phyloP scores from a whole-genome alignment of 2,888 invertebrate species.

The Exephanes ischioxanthus region DNA sequence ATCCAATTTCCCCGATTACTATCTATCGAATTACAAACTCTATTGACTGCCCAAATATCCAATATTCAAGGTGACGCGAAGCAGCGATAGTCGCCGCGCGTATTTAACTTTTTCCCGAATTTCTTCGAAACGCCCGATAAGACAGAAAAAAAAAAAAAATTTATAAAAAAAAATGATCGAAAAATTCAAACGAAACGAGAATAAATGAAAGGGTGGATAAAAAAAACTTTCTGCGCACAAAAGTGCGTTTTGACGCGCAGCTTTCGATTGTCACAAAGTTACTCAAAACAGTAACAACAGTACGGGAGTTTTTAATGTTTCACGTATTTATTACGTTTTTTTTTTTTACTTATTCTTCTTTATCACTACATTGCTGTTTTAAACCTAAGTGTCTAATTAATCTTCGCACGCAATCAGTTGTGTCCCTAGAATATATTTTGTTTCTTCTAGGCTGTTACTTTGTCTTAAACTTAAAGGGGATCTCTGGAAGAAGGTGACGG shows the following conservation, averaged over 20 bases:
- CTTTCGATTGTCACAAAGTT: not conserved
- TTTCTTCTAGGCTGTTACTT: not conserved
- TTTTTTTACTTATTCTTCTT: conserved; percentile 1
- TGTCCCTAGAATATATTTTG: conserved; percentile 16
- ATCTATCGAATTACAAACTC: not conserved
- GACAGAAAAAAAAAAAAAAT: too few species aligned
- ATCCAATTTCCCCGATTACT: not conserved
- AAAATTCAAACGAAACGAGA: not conserved
- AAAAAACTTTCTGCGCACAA: not conserved
- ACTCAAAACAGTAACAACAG: too few species aligned
- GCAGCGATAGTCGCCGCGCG: too few species aligned
- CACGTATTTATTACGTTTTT: conserved; percentile 13
- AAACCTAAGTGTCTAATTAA: conserved; percentile 2
- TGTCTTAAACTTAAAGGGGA: conserved; percentile 30
- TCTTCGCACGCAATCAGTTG: conserved; percentile 29
- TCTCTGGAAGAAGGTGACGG: conserved; percentile 37
- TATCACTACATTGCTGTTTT: conserved; percentile 24
- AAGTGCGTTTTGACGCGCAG: too few species aligned
- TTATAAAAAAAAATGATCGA: not conserved
- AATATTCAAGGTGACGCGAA: not conserved
- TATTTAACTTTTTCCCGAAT: too few species aligned
- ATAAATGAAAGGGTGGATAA: not conserved
- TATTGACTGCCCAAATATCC: not conserved
- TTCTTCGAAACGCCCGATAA: too few species aligned
- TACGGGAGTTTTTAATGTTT: not conserved